Percentiles rank a stretch among this genome's conserved stretches.
Conservation (phyloP, 1,140 invertebrate genomes). For the Sesamia nonagrioides region DNA sequence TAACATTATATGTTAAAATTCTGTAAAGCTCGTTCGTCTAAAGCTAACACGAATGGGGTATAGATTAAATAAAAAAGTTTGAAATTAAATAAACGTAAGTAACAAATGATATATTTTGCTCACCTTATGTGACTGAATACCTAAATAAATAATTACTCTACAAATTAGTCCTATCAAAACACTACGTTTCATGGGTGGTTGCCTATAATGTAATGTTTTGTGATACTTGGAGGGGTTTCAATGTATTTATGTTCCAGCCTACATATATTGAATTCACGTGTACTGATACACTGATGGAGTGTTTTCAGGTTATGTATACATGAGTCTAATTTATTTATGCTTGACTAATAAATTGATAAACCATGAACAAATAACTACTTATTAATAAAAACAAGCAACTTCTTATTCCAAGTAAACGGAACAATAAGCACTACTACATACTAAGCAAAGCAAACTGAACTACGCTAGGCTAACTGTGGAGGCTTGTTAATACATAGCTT, state of each 20-base stretch:
- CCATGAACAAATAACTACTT: background rate
- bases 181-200: background rate
- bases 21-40: too few species aligned
- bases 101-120: too few species aligned
- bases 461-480: too few species aligned
- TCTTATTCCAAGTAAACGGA: background rate
- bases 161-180: background rate
- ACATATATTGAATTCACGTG: constrained; percentile 18
- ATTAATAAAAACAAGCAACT: background rate
- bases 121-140: too few species aligned
- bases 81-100: too few species aligned
- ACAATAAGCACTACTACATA: too few species aligned
- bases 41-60: too few species aligned
- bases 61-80: too few species aligned
- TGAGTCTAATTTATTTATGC: background rate
- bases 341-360: too few species aligned
- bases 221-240: background rate
- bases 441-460: too few species aligned
- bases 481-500: too few species aligned
- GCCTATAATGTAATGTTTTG: background rate
- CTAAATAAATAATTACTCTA: background rate
- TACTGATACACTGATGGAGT: background rate
- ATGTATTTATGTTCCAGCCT: constrained; percentile 3
- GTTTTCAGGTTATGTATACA: background rate
- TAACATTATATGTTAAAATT: background rate